phyloP scores from a whole-genome alignment of 2,888 invertebrate species.

The Drosophila conformis region DNA sequence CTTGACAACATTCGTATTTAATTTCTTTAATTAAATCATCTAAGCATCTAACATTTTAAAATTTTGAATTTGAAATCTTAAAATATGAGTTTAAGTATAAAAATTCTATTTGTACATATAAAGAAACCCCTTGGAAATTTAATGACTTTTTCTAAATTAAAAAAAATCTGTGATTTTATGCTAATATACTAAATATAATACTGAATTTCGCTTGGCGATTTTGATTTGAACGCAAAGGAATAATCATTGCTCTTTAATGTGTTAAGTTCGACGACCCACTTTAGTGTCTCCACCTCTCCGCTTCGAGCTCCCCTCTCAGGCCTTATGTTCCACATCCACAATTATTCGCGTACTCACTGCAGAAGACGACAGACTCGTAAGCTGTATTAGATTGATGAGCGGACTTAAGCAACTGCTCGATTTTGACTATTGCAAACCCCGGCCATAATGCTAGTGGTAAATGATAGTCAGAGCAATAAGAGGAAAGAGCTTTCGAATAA shows the following conservation, averaged over 20 bases:
- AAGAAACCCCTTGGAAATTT: background rate
- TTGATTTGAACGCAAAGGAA: background rate
- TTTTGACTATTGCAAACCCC: constrained; percentile 57
- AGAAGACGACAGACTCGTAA: constrained; percentile 15
- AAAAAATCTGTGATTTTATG: too few relatives aligned
- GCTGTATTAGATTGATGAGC: constrained; percentile 51
- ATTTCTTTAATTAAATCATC: too few relatives aligned
- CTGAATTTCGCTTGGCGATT: background rate
- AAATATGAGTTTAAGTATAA: too few relatives aligned
- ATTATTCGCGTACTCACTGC: background rate
- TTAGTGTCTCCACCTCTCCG: background rate
- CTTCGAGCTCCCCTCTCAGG: background rate
- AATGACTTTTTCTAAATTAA: background rate
- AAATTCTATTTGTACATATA: too few relatives aligned
- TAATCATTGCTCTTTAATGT: background rate
- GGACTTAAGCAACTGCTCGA: constrained; percentile 30
- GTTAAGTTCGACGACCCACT: background rate
- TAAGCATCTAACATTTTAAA: background rate
- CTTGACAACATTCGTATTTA: too few relatives aligned
- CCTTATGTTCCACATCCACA: background rate
- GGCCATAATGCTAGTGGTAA: constrained; percentile 51
- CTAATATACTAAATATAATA: background rate
- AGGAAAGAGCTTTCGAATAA: constrained; percentile 41
- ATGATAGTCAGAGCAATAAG: constrained; percentile 19
- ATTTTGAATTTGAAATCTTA: background rate